Base-by-base conservation (phyloP, 2,113 vertebrate species). In the Merops nubicus region DNA sequence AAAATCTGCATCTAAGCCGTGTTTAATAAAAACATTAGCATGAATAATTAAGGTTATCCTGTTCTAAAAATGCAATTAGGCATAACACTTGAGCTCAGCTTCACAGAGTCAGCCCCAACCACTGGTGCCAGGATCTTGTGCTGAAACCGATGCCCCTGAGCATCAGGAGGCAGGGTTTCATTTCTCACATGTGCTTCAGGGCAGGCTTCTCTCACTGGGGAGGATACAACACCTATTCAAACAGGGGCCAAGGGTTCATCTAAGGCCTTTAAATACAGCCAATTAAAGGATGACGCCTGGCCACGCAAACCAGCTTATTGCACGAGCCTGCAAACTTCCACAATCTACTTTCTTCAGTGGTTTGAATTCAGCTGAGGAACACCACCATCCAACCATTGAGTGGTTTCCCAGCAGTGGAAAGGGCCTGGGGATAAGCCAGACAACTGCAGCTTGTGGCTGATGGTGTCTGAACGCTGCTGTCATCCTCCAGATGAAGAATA, bases 331-430 rank as follows among this genome's bases (percentile, higher is more conserved):
- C 43, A 53, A 13, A 21, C 17, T 65, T 59, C 67, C 31, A 12
- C 2, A 0, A n/a, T 3, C 13, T 62, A 5, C n/a, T 40, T 19
- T 42, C 43, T 33, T 4, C 23, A 12, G 1, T 5, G 7, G 25
- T 72, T 33, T 16, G 29, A 31, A 34, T 36, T 23, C 6, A 59
- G 50, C 43, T 22, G 36, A 43, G 42, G 23, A 63, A 14, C n/a
- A 34, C 9, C 8, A 15, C 12, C n/a, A 14, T 6, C 22, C 8
- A 48, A 1, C 8, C 45, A 51, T 45, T n/a, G 33, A 5, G 29
- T 26, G 36, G 33, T 17, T 45, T 28, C 42, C 18, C 13, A 3
- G n/a, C 2, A 2, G 22, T 6, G 54, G 42, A 38, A 69, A 16
- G 29, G n/a, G 43, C 31, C 54, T 8, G 56, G 15, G 36, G 25